These are phyloP conservation scores for Amblyjoppa proteus DNA, from an alignment of 2,888 invertebrate species.

Conservation along the genomic window DNA sequence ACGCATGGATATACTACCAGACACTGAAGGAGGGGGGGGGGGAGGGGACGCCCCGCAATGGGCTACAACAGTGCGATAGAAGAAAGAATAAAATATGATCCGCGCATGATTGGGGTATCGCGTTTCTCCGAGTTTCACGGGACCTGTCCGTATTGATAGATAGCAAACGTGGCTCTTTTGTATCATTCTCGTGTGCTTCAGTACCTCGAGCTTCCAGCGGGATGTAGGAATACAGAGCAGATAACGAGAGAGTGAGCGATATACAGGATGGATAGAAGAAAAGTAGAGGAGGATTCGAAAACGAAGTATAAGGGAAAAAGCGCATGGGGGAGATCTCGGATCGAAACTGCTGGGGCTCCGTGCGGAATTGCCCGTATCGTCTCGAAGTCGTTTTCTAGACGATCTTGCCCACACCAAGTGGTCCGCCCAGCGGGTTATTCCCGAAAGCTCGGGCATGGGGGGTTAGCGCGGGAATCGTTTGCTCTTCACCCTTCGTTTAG, in stretches of 20 bases:
- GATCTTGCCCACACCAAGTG: conserved; percentile 44
- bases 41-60: background rate
- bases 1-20: conserved; percentile 20
- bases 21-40: background rate
- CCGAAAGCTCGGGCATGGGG: conserved; percentile 64
- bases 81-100: conserved; percentile 73
- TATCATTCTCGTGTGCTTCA: conserved; percentile 64
- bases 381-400: conserved; percentile 73
- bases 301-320: conserved; percentile 57
- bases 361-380: conserved; percentile 71
- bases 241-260: conserved; percentile 33
- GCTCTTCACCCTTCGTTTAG: conserved; percentile 45
- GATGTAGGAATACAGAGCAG: conserved; percentile 38
- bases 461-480: conserved; percentile 32
- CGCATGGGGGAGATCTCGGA: conserved; percentile 65
- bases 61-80: conserved; percentile 16
- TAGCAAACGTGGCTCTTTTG: conserved; percentile 67
- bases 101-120: conserved; percentile 73
- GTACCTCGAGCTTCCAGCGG: conserved; percentile 29
- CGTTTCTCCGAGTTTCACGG: conserved; percentile 62
- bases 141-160: conserved; percentile 71
- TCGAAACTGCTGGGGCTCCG: conserved; percentile 56
- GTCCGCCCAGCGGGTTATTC: conserved; percentile 64
- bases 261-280: conserved; percentile 19
- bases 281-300: conserved; percentile 41